Evolutionary conservation across 2,888 invertebrate species (phyloP), one percentile per base, ranked within the genome.

Genomic region (Priapulus caudatus): DNA sequence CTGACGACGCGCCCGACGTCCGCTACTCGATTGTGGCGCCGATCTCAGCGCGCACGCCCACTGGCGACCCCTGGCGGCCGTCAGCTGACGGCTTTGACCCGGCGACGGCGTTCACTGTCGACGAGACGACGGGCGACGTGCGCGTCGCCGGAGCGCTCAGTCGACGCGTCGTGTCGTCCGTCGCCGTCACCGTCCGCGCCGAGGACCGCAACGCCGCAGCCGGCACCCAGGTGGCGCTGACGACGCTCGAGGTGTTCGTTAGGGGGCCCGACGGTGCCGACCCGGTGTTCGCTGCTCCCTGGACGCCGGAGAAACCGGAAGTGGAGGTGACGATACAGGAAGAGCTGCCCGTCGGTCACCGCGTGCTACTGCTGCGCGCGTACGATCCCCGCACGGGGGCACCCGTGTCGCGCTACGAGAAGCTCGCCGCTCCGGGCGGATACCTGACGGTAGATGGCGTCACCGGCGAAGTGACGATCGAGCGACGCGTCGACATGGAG

Each of bases 401-500:
- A 50, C 54, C 56, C 4, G 60, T 62, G 19, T 57, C 54, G 4
- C 53, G 59, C 18, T 64, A 60, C 48, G 60, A 63, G 49, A 65
- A 64, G 49, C 52, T 63, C 20, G 45, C 55, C 1, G 60, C 57
- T 10, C 57, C 57, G 1, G 56, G 58, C 23, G 65, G 66, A 50
- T 62, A 70, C 33, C 74, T 74, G 56, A 55, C 61, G 22, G 65
- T 75, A 16, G 81, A 82, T 52, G 61, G 65, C 23, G 59, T 62
- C n/a, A 65, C 68, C 54, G 89, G 88, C 0, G 81, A 82, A 62
- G 79, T 89, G 1, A 80, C 82, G 2, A 72, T 86, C 1, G 82
- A 80, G 45, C 81, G 79, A 60, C 77, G 82, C 52, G 70, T 89
- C 20, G 88, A 89, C 69, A 86, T 84, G 61, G 89, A 89, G 70